These are phyloP conservation scores for Steinernema scapterisci DNA, from an alignment of 2,888 invertebrate genomes.

Conservation along the genomic window DNA sequence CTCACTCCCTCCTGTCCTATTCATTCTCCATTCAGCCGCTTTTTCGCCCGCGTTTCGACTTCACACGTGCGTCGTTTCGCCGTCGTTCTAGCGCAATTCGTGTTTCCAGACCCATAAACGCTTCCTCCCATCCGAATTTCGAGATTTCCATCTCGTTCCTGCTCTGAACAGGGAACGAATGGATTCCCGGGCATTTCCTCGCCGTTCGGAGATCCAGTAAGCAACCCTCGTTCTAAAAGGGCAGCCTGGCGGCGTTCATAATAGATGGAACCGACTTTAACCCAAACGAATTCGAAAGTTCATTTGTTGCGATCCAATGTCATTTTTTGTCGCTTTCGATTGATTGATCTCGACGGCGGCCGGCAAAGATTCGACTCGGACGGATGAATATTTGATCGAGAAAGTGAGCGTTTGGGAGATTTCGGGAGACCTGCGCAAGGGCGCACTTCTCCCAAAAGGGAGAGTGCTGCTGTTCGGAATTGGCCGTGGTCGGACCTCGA, in stretches of 20 bases:
- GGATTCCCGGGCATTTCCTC: not conserved
- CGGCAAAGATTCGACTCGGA: not conserved
- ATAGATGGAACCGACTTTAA: not conserved
- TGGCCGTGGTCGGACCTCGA: no score
- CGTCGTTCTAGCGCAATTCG: not conserved
- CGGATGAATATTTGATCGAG: not conserved
- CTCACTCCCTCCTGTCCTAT: not conserved
- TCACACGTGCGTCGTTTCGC: not conserved
- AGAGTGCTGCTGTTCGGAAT: no score
- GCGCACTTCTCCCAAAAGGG: no score
- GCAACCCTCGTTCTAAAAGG: no score
- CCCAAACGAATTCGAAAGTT: slow-evolving; percentile 2
- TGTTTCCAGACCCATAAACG: not conserved
- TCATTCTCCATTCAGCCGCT: slow-evolving; percentile 1
- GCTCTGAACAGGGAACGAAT: not conserved
- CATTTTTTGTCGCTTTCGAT: not conserved
- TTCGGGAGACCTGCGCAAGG: no score
- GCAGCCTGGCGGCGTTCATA: not conserved
- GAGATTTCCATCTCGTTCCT: not conserved
- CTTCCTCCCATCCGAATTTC: not conserved
- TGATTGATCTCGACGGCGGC: slow-evolving; percentile 9
- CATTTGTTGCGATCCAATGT: slow-evolving; percentile 21
- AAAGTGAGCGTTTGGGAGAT: not conserved
- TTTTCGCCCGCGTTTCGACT: not conserved
- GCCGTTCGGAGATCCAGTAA: no score